Percentiles rank a stretch among this genome's conserved stretches.
Conservation (phyloP, 2,797 vertebrate species). For the Galagoides demidoff region DNA sequence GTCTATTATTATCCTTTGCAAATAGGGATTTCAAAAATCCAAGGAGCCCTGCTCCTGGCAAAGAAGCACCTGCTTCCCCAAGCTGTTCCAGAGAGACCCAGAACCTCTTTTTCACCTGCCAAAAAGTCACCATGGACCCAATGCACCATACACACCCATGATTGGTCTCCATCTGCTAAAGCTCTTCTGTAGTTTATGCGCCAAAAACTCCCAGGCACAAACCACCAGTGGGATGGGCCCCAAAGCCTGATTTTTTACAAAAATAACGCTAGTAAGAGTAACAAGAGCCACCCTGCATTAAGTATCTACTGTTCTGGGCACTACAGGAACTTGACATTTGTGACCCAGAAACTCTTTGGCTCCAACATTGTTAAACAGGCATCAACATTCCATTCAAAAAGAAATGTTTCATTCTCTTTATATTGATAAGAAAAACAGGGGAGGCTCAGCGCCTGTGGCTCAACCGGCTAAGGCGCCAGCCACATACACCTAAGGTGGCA, state of each 20-base stretch:
- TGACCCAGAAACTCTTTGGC: background rate
- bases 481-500: no score
- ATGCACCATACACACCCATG: rapidly evolving
- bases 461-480: no score
- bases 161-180: background rate
- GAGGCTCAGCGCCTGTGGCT: no score
- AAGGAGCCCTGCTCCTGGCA: background rate
- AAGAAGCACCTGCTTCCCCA: background rate
- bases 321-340: background rate
- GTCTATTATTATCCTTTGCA: background rate
- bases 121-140: background rate
- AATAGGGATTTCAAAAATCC: conserved; percentile 48
- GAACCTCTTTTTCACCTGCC: background rate
- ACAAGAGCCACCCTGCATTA: background rate
- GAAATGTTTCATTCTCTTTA: background rate
- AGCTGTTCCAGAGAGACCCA: background rate
- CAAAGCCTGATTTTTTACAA: background rate
- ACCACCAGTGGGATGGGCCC: background rate
- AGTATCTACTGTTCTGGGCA: background rate
- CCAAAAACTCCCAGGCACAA: background rate
- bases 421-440: background rate
- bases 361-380: background rate
- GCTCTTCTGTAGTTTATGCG: background rate
- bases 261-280: background rate
- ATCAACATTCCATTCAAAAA: background rate